Evolutionary conservation across 2,888 invertebrate genomes (phyloP), one percentile per base, ranked within the genome.

Genomic region (Sinopyrophorus schimmeli): DNA sequence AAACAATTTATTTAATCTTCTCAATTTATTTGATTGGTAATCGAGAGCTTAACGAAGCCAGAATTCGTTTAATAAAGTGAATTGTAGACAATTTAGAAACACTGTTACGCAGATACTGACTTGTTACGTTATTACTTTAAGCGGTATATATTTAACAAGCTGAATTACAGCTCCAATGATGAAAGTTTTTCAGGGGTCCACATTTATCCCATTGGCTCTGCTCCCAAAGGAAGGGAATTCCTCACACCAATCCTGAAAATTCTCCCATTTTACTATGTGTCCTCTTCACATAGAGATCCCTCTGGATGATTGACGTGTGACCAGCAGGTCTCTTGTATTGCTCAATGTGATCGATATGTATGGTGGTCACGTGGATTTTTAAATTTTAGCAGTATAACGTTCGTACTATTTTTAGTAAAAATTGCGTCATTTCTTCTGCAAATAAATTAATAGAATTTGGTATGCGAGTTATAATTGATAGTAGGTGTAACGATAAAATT

Each of bases 81-180:
- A 66, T 65, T 67, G 63, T 47, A 54, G 47, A 62, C 66, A 65
- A 66, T 66, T 65, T 66, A 63, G 59, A 61, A 60, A 56, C 57
- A 58, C 58, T 63, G 67, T 67, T 68, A 65, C 49, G 59, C 54
- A 58, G 62, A 59, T 58, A 71, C 71, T 71, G 70, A 71, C 69
- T 70, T 68, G 67, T 70, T 71, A 72, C 71, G 71, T 74, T 72
- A 72, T 73, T 68, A 74, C 69, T 72, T 73, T 69, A 70, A 67
- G 68, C 73, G 73, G 74, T 74, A 73, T 74, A 74, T 74, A 74
- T 71, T 73, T 74, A 73, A 73, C 73, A 66, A 71, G 73, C 66
- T 70, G 66, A 70, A 72, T 70, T 69, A 66, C 59, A 53, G 53
- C 18, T 11, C 48, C 47, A 51, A 51, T 51, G 34, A 34, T 21